Percentiles rank a stretch among this genome's conserved stretches.
Evolutionary conservation across 2,888 invertebrate species (phyloP).

Genomic region (Ischnus inquisitorius): DNA sequence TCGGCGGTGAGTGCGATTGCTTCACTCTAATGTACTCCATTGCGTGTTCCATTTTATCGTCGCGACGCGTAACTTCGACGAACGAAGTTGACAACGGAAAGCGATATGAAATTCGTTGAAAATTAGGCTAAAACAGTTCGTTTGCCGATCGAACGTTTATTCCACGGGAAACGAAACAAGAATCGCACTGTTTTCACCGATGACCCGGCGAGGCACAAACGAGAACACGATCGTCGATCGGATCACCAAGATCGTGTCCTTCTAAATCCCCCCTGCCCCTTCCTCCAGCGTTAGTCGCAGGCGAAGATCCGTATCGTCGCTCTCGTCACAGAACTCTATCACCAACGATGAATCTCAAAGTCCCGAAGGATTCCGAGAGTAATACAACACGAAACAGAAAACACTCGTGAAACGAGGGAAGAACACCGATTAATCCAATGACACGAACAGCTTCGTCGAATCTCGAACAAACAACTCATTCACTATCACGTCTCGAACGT

Average conservation of each 20-base stretch:
- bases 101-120: background rate
- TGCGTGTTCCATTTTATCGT: slow-evolving; percentile 12
- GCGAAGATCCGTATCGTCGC: slow-evolving; percentile 41
- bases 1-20: slow-evolving; percentile 69
- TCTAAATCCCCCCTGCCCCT: slow-evolving; percentile 21
- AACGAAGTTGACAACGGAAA: slow-evolving; percentile 18
- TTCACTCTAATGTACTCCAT: slow-evolving; percentile 62
- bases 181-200: slow-evolving; percentile 42
- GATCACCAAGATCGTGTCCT: slow-evolving; percentile 55
- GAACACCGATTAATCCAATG: slow-evolving; percentile 6
- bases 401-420: slow-evolving; percentile 2
- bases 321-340: slow-evolving; percentile 41
- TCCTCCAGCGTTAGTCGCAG: slow-evolving; percentile 23
- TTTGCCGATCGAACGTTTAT: background rate
- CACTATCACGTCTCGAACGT: slow-evolving; percentile 12
- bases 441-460: background rate
- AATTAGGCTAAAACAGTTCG: background rate
- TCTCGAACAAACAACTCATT: background rate
- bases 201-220: slow-evolving; percentile 37
- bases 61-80: background rate
- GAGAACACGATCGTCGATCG: slow-evolving; percentile 63
- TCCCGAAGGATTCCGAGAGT: slow-evolving; percentile 16
- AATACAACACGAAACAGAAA: slow-evolving; percentile 28
- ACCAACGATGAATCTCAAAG: slow-evolving; percentile 46
- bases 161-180: slow-evolving; percentile 8